Evolutionary conservation across 1,140 invertebrate genomes (phyloP), one percentile per base, ranked within the genome.

Genomic region (Drosophila nasuta): DNA sequence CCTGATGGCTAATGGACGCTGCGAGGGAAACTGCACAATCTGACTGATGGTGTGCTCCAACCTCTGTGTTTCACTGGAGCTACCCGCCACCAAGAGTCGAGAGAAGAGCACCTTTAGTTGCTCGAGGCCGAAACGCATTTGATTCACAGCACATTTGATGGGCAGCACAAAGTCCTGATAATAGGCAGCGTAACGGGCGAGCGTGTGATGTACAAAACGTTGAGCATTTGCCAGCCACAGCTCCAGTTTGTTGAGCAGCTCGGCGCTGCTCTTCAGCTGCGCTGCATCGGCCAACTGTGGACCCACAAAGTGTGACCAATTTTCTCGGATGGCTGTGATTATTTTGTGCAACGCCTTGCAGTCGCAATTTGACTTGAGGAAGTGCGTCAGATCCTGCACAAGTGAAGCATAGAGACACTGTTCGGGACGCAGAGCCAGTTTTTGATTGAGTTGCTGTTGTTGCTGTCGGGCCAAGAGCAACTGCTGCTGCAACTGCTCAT

Each of bases 371-470:
- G 85, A 91, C 10, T 74, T 75, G 7, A 93, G 49, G 41, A 88
- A 93, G 20, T 92, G 90, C 1, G 56, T 77, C 0, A 93, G 64
- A 67, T 93, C 87, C 57, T 91, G 82, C 0, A 92, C 91, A 0
- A 96, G 67, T 5, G 81, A 77, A 2, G 91, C 81, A 69, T 95
- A 96, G 1, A 93, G 57, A 38, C 93, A 92, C n/a, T 93, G 91
- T 5, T 93, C 76, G 2, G 95, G 94, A 51, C 96, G 93, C 17
- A 94, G 80, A 3, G 95, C 95, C 41, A 94, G 79, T 71, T 92
- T 92, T 70, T 94, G 91, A 13, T 92, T 81, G 8, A 93, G 79
- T 10, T 92, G 70, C 17, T 92, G 66, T 77, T 93, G 92, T 10
- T 58, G 79, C 11, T 71, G 66, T 1, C 90, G 70, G 1, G 94